Percentiles rank a stretch among this genome's conserved stretches.
Conservation (phyloP, 2,888 invertebrate genomes). For the Drosophila prolongata region DNA sequence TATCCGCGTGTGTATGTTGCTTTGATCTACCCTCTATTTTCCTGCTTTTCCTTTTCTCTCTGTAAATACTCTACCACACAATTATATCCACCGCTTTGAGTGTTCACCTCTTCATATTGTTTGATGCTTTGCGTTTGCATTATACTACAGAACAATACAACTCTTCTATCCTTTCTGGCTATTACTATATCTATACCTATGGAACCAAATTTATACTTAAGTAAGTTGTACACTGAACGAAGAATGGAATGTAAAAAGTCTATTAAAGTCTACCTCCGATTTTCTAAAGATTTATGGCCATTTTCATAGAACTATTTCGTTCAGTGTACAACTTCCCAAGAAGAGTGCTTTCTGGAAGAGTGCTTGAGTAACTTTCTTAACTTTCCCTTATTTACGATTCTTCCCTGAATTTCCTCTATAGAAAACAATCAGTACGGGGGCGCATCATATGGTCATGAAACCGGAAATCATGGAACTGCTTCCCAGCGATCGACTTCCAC, state of each 20-base stretch:
- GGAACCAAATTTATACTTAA: conserved; percentile 30
- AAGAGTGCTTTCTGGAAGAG: conserved; percentile 15
- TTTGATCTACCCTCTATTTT: conserved; percentile 14
- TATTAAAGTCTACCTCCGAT: background rate
- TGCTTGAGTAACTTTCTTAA: background rate
- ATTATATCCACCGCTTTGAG: conserved; percentile 60
- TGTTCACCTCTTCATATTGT: conserved; percentile 72
- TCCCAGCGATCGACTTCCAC: conserved; percentile 80
- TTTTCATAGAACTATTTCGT: background rate
- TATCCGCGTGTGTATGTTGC: conserved; percentile 39
- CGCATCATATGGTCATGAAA: conserved; percentile 72
- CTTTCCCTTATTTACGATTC: conserved; percentile 1
- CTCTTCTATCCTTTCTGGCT: conserved; percentile 55
- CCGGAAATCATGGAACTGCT: conserved; percentile 58
- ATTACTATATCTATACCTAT: conserved; percentile 52
- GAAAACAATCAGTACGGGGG: conserved; percentile 78
- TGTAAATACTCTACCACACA: conserved; percentile 9
- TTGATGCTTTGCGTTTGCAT: conserved; percentile 70
- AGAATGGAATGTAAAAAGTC: background rate
- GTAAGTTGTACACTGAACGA: conserved; percentile 49
- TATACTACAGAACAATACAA: conserved; percentile 37
- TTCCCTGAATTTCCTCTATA: conserved; percentile 25
- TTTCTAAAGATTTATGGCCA: background rate
- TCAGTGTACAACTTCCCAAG: conserved; percentile 31
- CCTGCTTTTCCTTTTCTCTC: conserved; percentile 12